These are phyloP conservation scores for Hartigia nigra DNA, from an alignment of 2,888 invertebrate species.

Conservation along the genomic window DNA sequence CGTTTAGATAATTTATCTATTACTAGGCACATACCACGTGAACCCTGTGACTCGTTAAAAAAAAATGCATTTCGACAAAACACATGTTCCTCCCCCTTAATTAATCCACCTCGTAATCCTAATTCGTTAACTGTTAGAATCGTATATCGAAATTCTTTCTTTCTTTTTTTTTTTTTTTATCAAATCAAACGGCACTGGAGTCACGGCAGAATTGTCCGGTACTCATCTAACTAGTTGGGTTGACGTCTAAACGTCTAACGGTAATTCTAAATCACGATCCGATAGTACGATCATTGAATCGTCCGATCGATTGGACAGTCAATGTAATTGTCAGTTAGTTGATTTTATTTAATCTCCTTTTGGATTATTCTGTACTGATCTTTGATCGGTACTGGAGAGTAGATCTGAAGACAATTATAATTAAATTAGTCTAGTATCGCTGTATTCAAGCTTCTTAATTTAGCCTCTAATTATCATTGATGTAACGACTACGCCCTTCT, in stretches of 20 bases:
- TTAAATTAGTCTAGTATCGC: too few relatives aligned
- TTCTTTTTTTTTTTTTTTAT: background rate
- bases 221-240: background rate
- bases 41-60: background rate
- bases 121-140: background rate
- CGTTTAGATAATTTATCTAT: background rate
- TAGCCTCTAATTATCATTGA: background rate
- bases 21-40: background rate
- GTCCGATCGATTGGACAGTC: background rate
- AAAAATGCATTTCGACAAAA: background rate
- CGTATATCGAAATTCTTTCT: too few relatives aligned
- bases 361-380: background rate
- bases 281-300: constrained; percentile 41
- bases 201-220: too few relatives aligned
- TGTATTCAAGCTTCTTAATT: background rate
- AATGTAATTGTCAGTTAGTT: background rate
- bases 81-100: background rate
- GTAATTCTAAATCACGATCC: constrained; percentile 44
- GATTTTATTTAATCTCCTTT: background rate
- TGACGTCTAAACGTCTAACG: constrained; percentile 40
- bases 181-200: background rate
- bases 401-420: too few relatives aligned
- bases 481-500: too few relatives aligned
- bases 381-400: background rate
- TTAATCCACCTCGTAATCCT: too few relatives aligned